Evolutionary conservation across 2,888 invertebrate species (phyloP).

Genomic region (Zele albiditarsus): DNA sequence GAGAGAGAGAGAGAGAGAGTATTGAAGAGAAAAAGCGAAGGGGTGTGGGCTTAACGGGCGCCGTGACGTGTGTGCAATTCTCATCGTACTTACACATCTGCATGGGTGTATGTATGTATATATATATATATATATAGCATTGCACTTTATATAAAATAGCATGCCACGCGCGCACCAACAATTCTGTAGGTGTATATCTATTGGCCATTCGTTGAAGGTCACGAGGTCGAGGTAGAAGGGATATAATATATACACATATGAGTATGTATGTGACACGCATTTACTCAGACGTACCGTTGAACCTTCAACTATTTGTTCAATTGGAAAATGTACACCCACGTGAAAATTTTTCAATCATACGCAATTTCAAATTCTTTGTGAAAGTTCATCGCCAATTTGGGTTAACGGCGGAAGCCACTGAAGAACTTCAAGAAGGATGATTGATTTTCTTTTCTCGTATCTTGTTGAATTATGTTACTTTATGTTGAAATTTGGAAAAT

Average conservation of each 20-base stretch:
- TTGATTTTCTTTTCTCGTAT: too few species aligned
- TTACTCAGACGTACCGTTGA: slow-evolving; percentile 48
- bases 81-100: slow-evolving; percentile 4
- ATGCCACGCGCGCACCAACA: slow-evolving; percentile 42
- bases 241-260: slow-evolving; percentile 12
- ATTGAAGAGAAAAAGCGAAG: slow-evolving; percentile 10
- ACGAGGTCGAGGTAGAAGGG: slow-evolving; percentile 55
- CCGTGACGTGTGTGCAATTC: slow-evolving; percentile 57
- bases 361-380: background rate
- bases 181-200: slow-evolving; percentile 48
- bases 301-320: slow-evolving; percentile 11
- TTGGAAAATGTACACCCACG: slow-evolving; percentile 18
- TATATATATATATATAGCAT: slow-evolving; percentile 62
- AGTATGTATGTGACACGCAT: slow-evolving; percentile 37
- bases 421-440: too few species aligned
- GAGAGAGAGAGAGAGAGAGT: slow-evolving; percentile 40
- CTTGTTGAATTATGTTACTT: too few species aligned
- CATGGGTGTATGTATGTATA: background rate
- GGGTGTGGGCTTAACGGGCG: slow-evolving; percentile 13
- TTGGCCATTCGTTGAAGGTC: slow-evolving; percentile 65
- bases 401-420: too few species aligned
- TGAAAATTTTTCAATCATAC: slow-evolving; percentile 19
- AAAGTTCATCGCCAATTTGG: background rate
- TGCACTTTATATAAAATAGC: slow-evolving; percentile 61
- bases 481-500: too few species aligned